Conservation (phyloP, 1,140 invertebrate genomes). For the Drosophila sechellia region DNA sequence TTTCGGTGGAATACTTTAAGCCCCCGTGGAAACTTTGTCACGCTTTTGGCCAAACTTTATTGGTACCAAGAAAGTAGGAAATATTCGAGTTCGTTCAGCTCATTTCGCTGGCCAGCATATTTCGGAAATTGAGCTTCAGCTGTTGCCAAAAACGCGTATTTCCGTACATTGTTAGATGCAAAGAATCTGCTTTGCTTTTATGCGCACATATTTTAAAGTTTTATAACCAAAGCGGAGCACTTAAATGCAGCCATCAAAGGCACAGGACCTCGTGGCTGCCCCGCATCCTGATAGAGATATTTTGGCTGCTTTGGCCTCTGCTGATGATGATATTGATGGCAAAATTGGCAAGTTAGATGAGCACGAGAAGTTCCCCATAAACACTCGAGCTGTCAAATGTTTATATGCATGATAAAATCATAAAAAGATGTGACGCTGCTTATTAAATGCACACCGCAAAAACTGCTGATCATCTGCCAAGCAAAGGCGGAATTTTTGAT, state of each 20-base stretch:
- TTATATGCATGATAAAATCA: constrained; percentile 62
- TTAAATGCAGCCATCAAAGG: constrained; percentile 55
- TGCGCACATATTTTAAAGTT: constrained; percentile 56
- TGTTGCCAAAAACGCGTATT: constrained; percentile 51
- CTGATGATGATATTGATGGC: constrained; percentile 69
- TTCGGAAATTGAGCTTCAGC: constrained; percentile 55
- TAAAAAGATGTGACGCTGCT: constrained; percentile 48
- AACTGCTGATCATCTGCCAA: constrained; percentile 43
- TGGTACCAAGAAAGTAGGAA: constrained; percentile 49
- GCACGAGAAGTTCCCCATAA: constrained; percentile 55
- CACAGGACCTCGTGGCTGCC: constrained; percentile 21
- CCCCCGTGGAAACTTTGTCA: constrained; percentile 44
- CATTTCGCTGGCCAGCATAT: constrained; percentile 51
- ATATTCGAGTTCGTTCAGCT: constrained; percentile 36
- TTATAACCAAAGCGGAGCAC: constrained; percentile 43
- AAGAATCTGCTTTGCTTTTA: constrained; percentile 52
- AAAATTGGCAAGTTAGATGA: constrained; percentile 62
- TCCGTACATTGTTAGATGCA: constrained; percentile 70
- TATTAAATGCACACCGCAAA: constrained; percentile 44
- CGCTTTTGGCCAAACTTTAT: constrained; percentile 53
- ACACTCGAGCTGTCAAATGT: constrained; percentile 71
- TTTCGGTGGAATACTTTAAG: neutral
- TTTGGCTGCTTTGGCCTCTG: constrained; percentile 9
- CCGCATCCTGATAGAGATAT: neutral
- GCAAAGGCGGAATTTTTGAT: constrained; percentile 33